Evolutionary conservation across 2,888 invertebrate genomes (phyloP).

Genomic region (Apodemia zela): DNA sequence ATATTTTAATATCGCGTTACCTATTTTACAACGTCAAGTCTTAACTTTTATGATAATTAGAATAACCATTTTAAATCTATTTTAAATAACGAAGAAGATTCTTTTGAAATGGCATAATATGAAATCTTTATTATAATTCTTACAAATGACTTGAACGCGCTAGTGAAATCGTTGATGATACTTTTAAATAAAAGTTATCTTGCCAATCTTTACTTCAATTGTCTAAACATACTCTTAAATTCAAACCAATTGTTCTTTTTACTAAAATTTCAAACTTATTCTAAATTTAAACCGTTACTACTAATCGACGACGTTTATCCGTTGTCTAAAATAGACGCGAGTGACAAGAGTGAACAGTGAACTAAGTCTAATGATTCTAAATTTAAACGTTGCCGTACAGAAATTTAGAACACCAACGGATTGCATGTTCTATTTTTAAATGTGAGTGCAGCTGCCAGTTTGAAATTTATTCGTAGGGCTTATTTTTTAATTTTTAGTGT

Average conservation of each 20-base stretch:
- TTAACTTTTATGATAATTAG: no score
- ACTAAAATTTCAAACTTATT: not conserved
- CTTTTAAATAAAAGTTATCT: not conserved
- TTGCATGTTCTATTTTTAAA: conserved; percentile 70
- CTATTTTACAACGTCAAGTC: not conserved
- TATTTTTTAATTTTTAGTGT: conserved; percentile 20
- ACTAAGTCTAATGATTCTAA: conserved; percentile 70
- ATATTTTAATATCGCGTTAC: not conserved
- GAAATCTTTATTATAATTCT: not conserved
- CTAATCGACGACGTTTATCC: conserved; percentile 35
- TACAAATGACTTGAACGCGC: not conserved
- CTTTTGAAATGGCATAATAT: no score
- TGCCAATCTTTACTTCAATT: no score
- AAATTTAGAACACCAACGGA: conserved; percentile 75
- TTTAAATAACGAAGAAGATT: no score
- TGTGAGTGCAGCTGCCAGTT: conserved; percentile 65
- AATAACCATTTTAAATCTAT: no score
- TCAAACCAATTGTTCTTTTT: conserved; percentile 11
- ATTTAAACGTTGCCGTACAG: conserved; percentile 71
- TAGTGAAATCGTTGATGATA: not conserved
- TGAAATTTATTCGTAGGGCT: conserved; percentile 66
- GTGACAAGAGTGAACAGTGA: conserved; percentile 74
- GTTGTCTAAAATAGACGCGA: conserved; percentile 60
- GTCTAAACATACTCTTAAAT: not conserved
- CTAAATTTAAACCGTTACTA: conserved; percentile 9